Percentiles rank a stretch among this genome's conserved stretches.
These are phyloP conservation scores for Scrobipalpa atriplicella DNA, from an alignment of 2,888 invertebrate genomes.

Conservation along the genomic window DNA sequence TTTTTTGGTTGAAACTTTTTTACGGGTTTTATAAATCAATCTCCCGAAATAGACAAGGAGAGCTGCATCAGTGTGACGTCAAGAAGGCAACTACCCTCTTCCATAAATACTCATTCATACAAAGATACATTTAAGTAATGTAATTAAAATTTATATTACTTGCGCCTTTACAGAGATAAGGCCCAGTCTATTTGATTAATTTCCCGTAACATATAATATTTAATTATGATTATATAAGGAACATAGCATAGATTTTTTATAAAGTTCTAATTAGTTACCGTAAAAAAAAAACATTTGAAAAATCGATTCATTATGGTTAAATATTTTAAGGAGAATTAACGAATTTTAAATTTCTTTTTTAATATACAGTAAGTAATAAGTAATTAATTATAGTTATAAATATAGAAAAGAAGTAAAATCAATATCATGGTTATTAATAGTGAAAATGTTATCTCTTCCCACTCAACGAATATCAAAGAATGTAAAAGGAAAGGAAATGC, in stretches of 20 bases:
- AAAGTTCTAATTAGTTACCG: not conserved
- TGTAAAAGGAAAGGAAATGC: too few species aligned
- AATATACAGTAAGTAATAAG: conserved; percentile 39
- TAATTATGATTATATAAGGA: conserved; percentile 27
- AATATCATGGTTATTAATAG: conserved; percentile 21
- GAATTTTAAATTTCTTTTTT: conserved; percentile 60
- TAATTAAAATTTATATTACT: not conserved
- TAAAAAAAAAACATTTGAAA: conserved; percentile 8
- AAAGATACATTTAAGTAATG: conserved; percentile 17
- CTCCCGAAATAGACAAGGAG: not conserved
- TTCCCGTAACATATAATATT: conserved; percentile 7
- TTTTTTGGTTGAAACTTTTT: too few species aligned
- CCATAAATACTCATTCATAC: not conserved
- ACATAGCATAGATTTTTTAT: conserved; percentile 12
- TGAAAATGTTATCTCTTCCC: not conserved
- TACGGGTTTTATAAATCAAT: not conserved
- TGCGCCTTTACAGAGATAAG: not conserved
- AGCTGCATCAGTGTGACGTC: not conserved
- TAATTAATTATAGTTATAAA: conserved; percentile 33
- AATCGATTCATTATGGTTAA: conserved; percentile 27
- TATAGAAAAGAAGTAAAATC: conserved; percentile 39
- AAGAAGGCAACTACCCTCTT: not conserved
- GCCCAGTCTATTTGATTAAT: not conserved
- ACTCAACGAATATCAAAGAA: conserved; percentile 2
- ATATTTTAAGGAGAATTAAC: conserved; percentile 52